Percentiles rank a stretch among this genome's conserved stretches.
These are phyloP conservation scores for Psittacula cyanocephala DNA, from an alignment of 2,113 vertebrate genomes.

Conservation along the genomic window DNA sequence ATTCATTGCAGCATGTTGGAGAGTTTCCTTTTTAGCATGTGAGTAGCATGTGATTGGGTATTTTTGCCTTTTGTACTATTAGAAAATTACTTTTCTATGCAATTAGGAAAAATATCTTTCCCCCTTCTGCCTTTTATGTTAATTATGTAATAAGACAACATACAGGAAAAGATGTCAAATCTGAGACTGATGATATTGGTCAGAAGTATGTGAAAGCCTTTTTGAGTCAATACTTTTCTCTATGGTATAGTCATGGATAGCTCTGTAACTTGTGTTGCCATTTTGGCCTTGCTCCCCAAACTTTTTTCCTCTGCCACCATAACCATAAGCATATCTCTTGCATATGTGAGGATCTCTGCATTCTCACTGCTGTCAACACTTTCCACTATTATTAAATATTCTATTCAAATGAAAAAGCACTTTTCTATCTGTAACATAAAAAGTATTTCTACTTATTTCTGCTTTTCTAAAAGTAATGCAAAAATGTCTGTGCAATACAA, in stretches of 20 bases:
- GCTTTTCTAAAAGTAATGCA: neutral
- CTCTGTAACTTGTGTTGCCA: neutral
- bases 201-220: rapidly evolving
- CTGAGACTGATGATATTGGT: neutral
- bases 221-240: neutral
- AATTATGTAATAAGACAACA: neutral
- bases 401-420: neutral
- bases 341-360: neutral
- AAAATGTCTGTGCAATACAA: neutral
- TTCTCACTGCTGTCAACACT: neutral
- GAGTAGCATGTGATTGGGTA: neutral
- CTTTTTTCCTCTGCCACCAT: neutral
- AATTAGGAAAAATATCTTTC: neutral
- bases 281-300: neutral
- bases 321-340: neutral
- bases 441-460: neutral
- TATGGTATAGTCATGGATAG: neutral
- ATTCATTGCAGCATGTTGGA: neutral
- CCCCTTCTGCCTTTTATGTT: neutral
- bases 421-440: neutral
- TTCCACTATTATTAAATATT: neutral
- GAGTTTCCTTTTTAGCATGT: neutral
- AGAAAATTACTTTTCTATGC: neutral
- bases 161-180: neutral
- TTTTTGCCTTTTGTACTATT: neutral